Evolutionary conservation across 2,113 vertebrate species (phyloP).

Genomic region (Clarias macrocephalus): DNA sequence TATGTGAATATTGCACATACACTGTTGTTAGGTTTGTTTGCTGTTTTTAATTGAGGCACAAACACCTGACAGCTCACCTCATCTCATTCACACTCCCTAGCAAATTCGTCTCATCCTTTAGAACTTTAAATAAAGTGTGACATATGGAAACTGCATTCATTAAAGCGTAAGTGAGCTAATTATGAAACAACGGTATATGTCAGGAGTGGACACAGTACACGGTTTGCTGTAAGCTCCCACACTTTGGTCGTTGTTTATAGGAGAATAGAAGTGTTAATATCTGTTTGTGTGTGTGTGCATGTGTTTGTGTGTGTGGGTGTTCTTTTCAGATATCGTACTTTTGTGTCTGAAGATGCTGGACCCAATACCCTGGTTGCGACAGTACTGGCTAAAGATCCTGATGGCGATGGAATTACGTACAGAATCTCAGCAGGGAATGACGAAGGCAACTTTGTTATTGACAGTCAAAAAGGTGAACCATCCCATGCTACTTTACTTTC

Average conservation of each 20-base stretch:
- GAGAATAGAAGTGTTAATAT: slow-evolving; percentile 2
- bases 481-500: background rate
- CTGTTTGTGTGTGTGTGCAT: background rate
- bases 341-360: slow-evolving; percentile 88
- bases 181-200: background rate
- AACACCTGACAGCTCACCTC: background rate
- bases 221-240: background rate
- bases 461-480: slow-evolving; percentile 82
- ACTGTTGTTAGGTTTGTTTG: background rate
- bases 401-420: slow-evolving; percentile 84
- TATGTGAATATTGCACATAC: background rate
- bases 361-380: slow-evolving; percentile 84
- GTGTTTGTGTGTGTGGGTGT: slow-evolving; percentile 12
- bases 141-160: slow-evolving; percentile 8
- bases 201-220: background rate
- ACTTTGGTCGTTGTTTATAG: background rate
- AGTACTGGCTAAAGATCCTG: slow-evolving; percentile 84
- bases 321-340: slow-evolving; percentile 81
- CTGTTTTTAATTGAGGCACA: background rate
- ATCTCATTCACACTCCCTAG: background rate
- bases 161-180: background rate
- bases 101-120: background rate
- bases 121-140: background rate
- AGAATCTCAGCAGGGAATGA: slow-evolving; percentile 80
- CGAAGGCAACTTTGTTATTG: slow-evolving; percentile 85